Conservation (phyloP, 1,140 invertebrate species). For the Diploscapter pachys region DNA sequence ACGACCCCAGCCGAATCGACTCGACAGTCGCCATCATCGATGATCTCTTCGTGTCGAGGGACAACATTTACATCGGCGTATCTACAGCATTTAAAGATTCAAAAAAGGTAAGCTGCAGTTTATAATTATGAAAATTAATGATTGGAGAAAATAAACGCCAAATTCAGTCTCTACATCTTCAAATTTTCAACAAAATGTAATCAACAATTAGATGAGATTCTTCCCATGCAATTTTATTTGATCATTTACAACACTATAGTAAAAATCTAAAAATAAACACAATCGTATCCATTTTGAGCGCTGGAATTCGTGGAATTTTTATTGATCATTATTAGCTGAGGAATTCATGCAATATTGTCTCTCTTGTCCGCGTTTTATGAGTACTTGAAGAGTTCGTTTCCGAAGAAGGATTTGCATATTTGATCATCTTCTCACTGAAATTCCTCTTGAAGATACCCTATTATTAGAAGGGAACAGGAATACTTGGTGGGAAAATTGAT, state of each 20-base stretch:
- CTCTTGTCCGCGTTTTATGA: no score
- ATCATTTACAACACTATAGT: conserved; percentile 4
- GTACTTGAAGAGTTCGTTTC: no score
- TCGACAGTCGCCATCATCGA: conserved; percentile 25
- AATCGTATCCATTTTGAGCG: conserved; percentile 15
- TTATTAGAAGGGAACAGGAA: no score
- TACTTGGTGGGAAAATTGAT: no score
- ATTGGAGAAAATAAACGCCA: neutral
- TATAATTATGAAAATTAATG: neutral
- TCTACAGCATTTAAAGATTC: conserved; percentile 28
- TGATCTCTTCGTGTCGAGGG: conserved; percentile 32
- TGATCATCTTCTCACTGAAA: no score
- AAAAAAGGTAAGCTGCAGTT: conserved; percentile 17
- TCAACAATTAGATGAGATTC: no score
- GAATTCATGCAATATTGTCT: no score
- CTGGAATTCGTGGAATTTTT: neutral
- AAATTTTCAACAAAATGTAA: no score
- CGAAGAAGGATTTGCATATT: no score
- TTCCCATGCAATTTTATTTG: neutral
- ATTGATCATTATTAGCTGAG: no score
- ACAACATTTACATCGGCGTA: conserved; percentile 32
- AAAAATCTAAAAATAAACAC: neutral
- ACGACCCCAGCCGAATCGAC: conserved; percentile 26
- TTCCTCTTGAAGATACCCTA: no score
- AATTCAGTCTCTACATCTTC: neutral